Evolutionary conservation across 1,140 invertebrate genomes (phyloP), one percentile per base, ranked within the genome.

Genomic region (Lutraria rhynchaena): DNA sequence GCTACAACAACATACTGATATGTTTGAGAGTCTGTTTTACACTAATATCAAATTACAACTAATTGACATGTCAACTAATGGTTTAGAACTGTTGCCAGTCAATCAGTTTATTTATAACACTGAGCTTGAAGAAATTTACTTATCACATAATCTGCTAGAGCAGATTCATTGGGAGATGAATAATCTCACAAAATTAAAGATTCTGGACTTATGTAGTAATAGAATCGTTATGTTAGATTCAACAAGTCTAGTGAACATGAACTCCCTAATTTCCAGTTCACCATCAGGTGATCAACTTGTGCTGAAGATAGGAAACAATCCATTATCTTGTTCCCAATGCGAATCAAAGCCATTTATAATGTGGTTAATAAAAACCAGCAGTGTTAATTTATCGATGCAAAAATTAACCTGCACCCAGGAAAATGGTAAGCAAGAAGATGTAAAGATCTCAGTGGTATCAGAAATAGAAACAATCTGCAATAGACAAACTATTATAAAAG

Each of bases 181-280:
- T 49, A 3, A 33, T 9, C 33, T 53, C 4, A 5, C 4, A 13
- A 31, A 53, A 3, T 41, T 70, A 3, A 35, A 11, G 1, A 5
- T 35, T 27, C 31, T 70, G 3, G 29, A 70, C 33, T 15, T 70
- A 19, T 22, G n/a, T 46, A 29, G n/a, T 22, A 70, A 70, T 33
- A 19, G 33, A 3, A 51, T 70, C n/a, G 1, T 31, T 3, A 37
- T 31, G 9, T n/a, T 53, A 17, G 67, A 70, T 24, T 1, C 19
- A 9, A 5, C 19, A 22, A 53, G 13, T 51, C 46, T 7, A 3
- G 27, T 1, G 31, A 37, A 4, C 24, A 33, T 53, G 17, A 33
- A 53, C n/a, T 53, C 3, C 13, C 1, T 53, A 70, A 31, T 5
- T 27, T 19, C 1, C 3, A 31, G 17, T 19, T 19, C 11, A 22